Base-by-base conservation (phyloP, 2,797 vertebrate species). In the Leucoraja ocellata region DNA sequence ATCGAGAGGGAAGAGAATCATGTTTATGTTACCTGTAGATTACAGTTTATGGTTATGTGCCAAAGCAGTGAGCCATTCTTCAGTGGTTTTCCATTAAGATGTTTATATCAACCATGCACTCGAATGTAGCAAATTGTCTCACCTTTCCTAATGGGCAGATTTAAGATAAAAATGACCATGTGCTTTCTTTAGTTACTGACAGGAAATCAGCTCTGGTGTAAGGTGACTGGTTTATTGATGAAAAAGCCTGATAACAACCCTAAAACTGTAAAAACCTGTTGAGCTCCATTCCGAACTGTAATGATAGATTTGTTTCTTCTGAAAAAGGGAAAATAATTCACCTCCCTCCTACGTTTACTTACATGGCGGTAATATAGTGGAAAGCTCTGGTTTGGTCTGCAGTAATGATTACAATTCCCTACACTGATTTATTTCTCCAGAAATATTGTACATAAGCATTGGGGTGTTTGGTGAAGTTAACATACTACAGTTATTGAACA, bases 161-260 rank as follows among this genome's bases (percentile, higher is more conserved):
- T 93, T 93, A 36, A 18, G 94, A 93, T 94, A 95, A 86, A 61
- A n/a, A 39, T 94, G 94, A 91, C 94, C 94, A 93, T 79, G 93
- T 94, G 80, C 93, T 94, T 94, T 94, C 65, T 93, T 95, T 94
- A 94, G 74, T 93, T 94, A 94, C 32, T 94, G 94, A 94, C 93
- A 95, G 93, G 93, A 95, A 95, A 94, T n/a, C 74, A 93, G 77
- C 63, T 39, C 58, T 94, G 80, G 94, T 95, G 93, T 94, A 95
- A 94, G 94, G 94, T 94, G 94, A 74, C 93, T 94, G 92, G 91
- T 95, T 95, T 94, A 71, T 81, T 94, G 93, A 95, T 95, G 93
- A 95, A 94, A 94, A 68, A 36, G 0, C 1, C 91, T 65, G 93
- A 95, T 95, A 94, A 93, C 65, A 93, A 58, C 91, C 94, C 65